Percentiles rank a stretch among this genome's conserved stretches.
Conservation (phyloP, 2,888 invertebrate species). For the Gastracanthus pulcherrimus region DNA sequence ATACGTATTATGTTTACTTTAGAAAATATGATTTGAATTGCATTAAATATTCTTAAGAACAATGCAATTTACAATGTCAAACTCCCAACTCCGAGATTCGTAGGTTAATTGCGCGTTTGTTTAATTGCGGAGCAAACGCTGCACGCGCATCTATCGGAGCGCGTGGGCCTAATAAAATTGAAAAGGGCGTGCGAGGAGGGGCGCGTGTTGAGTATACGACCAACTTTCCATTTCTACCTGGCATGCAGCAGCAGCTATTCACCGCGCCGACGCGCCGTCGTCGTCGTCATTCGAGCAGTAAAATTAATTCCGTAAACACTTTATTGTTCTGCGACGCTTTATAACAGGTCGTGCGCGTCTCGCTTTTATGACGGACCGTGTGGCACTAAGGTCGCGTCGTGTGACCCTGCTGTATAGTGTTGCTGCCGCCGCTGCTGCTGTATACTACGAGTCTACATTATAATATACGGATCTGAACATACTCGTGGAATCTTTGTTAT, state of each 20-base stretch:
- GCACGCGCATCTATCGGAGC: neutral
- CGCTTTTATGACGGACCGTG: constrained; percentile 64
- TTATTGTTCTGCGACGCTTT: constrained; percentile 70
- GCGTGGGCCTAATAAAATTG: constrained; percentile 10
- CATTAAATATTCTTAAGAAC: no score
- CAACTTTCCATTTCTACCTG: constrained; percentile 65
- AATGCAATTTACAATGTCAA: no score
- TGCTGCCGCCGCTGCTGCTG: no score
- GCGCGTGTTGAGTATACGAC: neutral
- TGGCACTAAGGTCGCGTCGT: constrained; percentile 32
- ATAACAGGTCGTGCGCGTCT: constrained; percentile 65
- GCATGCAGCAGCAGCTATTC: neutral
- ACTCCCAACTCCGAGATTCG: no score
- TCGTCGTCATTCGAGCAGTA: constrained; percentile 63
- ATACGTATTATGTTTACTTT: no score
- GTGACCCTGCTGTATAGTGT: neutral
- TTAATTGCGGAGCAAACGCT: neutral
- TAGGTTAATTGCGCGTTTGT: no score
- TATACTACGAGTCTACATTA: no score
- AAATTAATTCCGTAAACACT: constrained; percentile 73
- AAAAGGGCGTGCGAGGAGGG: constrained; percentile 15
- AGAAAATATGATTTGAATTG: no score
- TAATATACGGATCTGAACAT: no score
- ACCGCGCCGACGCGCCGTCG: neutral
- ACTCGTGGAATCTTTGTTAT: no score